Conservation (phyloP, 2,888 invertebrate species). For the Dexiosoma caninum region DNA sequence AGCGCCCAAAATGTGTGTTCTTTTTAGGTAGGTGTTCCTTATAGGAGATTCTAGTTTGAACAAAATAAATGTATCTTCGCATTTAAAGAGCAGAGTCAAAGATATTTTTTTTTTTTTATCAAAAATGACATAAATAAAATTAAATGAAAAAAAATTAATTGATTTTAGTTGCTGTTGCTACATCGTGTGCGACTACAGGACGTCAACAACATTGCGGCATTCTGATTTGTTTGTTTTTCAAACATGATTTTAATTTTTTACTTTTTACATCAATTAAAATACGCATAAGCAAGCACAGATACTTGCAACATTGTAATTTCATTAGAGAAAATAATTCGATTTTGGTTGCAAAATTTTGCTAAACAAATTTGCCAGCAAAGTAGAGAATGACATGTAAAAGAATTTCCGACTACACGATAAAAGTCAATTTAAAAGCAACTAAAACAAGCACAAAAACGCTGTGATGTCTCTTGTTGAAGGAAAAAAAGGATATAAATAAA, state of each 20-base stretch:
- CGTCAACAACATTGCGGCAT: background rate
- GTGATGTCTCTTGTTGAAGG: too few relatives aligned
- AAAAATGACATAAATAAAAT: too few relatives aligned
- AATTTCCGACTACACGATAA: background rate
- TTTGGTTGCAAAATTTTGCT: slow-evolving; percentile 25
- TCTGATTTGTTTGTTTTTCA: background rate
- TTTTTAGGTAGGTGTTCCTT: too few relatives aligned
- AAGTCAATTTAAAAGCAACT: background rate
- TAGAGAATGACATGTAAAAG: slow-evolving; percentile 17
- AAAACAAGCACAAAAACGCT: background rate
- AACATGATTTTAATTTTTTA: background rate
- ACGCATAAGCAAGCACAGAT: background rate
- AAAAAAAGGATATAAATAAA: background rate
- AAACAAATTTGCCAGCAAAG: slow-evolving; percentile 5
- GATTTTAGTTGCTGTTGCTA: too few relatives aligned
- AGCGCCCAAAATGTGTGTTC: too few relatives aligned
- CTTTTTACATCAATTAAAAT: slow-evolving; percentile 16
- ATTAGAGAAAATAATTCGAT: slow-evolving; percentile 45
- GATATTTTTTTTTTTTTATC: too few relatives aligned
- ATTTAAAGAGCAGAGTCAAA: too few relatives aligned
- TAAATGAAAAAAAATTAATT: too few relatives aligned
- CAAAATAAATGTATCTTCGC: too few relatives aligned
- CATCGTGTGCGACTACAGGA: too few relatives aligned
- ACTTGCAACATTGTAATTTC: slow-evolving; percentile 26
- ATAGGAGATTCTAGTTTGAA: too few relatives aligned